Evolutionary conservation across 2,797 vertebrate genomes (phyloP).

Genomic region (Gouania willdenowi): DNA sequence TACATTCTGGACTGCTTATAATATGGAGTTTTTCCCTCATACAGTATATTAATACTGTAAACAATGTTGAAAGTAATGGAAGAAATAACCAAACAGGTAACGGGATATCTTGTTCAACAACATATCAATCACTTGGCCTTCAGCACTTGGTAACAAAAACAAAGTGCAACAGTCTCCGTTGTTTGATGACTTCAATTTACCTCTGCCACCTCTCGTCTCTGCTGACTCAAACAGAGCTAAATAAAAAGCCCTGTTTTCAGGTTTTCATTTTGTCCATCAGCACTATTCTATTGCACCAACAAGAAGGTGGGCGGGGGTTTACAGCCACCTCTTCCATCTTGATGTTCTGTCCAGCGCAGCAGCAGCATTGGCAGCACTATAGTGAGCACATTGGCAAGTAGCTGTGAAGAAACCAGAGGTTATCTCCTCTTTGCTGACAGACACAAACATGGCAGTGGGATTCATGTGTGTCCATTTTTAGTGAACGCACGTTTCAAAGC

Average conservation of each 20-base stretch:
- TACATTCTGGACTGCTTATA: background rate
- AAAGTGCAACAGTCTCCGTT: constrained; percentile 41
- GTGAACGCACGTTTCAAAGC: constrained; percentile 42
- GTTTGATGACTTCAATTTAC: constrained; percentile 61
- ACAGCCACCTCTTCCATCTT: constrained; percentile 57
- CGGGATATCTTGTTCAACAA: constrained; percentile 31
- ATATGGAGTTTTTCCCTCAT: too few relatives aligned
- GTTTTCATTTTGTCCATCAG: constrained; percentile 61
- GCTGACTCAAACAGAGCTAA: constrained; percentile 52
- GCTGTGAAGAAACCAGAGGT: constrained; percentile 42
- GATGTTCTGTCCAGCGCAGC: constrained; percentile 50
- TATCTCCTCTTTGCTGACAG: constrained; percentile 48
- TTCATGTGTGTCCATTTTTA: constrained; percentile 34
- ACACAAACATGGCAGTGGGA: constrained; percentile 10
- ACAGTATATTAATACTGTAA: too few relatives aligned
- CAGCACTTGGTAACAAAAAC: constrained; percentile 24
- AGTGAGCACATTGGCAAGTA: constrained; percentile 40
- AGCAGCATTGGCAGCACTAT: constrained; percentile 51
- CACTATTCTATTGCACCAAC: constrained; percentile 43
- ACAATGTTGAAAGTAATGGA: background rate
- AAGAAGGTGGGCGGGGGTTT: constrained; percentile 4
- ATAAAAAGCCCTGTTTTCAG: constrained; percentile 49
- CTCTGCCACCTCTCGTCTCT: constrained; percentile 47
- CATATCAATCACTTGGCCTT: constrained; percentile 47
- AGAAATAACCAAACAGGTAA: background rate